These are phyloP conservation scores for Rhombomys opimus DNA, from an alignment of 2,113 vertebrate genomes.

Conservation along the genomic window DNA sequence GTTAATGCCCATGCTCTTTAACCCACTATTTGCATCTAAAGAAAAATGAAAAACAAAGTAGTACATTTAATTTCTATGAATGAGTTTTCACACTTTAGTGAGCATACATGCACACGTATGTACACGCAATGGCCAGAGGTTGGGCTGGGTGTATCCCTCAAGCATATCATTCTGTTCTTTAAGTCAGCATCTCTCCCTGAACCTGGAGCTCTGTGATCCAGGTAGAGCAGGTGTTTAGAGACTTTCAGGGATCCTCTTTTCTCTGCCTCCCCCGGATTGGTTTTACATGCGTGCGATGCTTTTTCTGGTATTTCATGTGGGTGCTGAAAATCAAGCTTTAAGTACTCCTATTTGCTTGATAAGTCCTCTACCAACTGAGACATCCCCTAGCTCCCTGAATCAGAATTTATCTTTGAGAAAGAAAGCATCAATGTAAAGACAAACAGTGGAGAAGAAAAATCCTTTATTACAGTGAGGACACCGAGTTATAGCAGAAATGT, in stretches of 20 bases:
- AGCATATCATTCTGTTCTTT: too few species aligned
- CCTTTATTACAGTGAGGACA: neutral
- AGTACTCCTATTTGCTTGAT: neutral
- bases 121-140: neutral
- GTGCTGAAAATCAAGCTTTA: neutral
- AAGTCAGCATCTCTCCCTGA: neutral
- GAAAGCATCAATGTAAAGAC: neutral
- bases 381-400: neutral
- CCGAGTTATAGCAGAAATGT: neutral
- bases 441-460: neutral
- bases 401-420: neutral
- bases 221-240: too few species aligned
- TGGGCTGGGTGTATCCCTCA: too few species aligned
- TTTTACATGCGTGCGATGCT: too few species aligned
- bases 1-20: neutral
- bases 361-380: neutral
- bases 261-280: neutral
- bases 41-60: neutral
- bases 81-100: neutral
- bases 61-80: neutral
- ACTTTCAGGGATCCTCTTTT: too few species aligned
- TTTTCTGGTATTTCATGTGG: neutral
- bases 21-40: neutral
- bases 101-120: neutral
- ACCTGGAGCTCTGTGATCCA: neutral